Conservation (phyloP, 2,113 vertebrate genomes). For the Archilochus colubris region DNA sequence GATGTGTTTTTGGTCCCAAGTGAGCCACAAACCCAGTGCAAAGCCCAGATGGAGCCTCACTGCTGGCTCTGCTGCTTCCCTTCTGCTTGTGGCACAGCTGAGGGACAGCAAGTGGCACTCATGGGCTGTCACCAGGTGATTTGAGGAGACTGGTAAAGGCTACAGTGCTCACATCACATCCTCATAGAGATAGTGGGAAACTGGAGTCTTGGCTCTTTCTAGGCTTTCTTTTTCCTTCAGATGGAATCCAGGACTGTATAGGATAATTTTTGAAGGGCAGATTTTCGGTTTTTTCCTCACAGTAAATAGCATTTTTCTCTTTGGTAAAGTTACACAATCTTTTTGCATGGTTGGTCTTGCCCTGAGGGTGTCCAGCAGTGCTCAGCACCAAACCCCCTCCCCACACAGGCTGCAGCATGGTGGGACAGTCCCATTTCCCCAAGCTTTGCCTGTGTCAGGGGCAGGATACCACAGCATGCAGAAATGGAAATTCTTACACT, state of each 20-base stretch:
- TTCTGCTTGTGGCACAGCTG: accelerated
- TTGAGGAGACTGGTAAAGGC: neutral
- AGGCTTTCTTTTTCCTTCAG: neutral
- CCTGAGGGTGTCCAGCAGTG: neutral
- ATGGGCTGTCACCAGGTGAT: neutral
- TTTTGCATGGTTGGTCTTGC: neutral
- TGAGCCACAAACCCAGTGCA: neutral
- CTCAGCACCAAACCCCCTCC: neutral
- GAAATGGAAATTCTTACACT: slow-evolving; percentile 40
- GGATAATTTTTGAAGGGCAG: neutral
- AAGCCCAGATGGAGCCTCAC: neutral
- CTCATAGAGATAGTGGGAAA: neutral
- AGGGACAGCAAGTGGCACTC: neutral
- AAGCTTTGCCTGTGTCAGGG: neutral
- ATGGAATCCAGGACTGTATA: neutral
- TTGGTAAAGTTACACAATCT: neutral
- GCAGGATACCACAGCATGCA: neutral
- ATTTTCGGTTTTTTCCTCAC: neutral
- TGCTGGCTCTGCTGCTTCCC: neutral
- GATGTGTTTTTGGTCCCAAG: accelerated
- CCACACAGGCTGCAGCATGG: neutral
- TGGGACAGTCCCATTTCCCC: neutral
- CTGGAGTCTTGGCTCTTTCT: neutral
- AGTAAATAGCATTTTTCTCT: neutral
- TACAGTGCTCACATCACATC: neutral